These are phyloP conservation scores for Liolophura sinensis DNA, from an alignment of 1,140 invertebrate species.

Conservation along the genomic window DNA sequence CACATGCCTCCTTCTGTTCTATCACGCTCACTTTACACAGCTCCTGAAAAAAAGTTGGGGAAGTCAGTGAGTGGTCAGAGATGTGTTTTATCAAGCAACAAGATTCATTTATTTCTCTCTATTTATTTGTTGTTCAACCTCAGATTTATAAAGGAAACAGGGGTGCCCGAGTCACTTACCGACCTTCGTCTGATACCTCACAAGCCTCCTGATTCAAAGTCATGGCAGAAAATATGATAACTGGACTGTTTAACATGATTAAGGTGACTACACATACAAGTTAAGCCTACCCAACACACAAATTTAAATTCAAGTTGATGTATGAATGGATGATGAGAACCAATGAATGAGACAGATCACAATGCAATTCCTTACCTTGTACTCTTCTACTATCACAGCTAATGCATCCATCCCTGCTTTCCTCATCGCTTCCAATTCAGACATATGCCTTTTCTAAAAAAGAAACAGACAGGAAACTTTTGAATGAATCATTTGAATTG, in stretches of 20 bases:
- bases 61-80: neutral
- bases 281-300: neutral
- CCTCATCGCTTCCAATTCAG: conserved; percentile 29
- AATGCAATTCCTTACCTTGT: conserved; percentile 27
- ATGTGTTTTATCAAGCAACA: too few relatives aligned
- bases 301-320: neutral
- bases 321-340: neutral
- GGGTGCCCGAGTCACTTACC: neutral
- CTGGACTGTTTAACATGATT: neutral
- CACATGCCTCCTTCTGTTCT: conserved; percentile 26
- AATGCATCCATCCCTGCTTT: conserved; percentile 34
- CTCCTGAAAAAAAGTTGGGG: conserved; percentile 13
- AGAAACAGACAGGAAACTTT: neutral
- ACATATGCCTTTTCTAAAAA: conserved; percentile 25
- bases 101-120: neutral
- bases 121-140: neutral
- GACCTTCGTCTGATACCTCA: conserved; percentile 5
- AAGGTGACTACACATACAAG: too few relatives aligned
- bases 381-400: conserved; percentile 37
- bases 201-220: neutral
- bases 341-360: neutral
- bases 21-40: conserved; percentile 21
- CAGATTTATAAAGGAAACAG: too few relatives aligned
- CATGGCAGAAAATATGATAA: neutral
- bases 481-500: neutral